Evolutionary conservation across 1,140 invertebrate genomes (phyloP), one percentile per base, ranked within the genome.

Genomic region (Acromyrmex heyeri): DNA sequence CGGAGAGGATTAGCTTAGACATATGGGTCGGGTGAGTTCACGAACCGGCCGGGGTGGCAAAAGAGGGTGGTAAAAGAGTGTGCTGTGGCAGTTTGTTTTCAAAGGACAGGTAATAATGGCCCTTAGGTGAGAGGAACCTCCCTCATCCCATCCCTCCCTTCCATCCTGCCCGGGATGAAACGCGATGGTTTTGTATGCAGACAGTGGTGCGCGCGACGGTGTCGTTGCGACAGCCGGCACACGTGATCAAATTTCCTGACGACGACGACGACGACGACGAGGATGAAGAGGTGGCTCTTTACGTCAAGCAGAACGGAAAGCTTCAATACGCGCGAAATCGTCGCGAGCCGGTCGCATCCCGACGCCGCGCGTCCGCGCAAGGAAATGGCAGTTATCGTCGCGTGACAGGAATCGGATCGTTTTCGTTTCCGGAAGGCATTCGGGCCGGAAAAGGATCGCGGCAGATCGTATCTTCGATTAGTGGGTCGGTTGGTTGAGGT

Each of bases 211-310:
- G 90, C 91, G 79, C 34, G 53, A 82, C 79, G 65, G 79, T 83
- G 69, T 73, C 69, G 89, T 91, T 91, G 89, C 91, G 89, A 93
- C 92, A 91, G 89, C 88, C 91, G 86, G 48, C 86, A 92, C 89
- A 88, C 91, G 92, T 93, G 92, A 93, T 91, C 92, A 93, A 91
- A 93, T 93, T 85, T 92, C 89, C 91, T 85, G 87, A 91, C 90
- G 91, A 88, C 87, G 86, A 85, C 48, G 48, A 50, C 30, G 30
- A 30, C 3, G 91, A 88, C 48, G 48, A 50, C 27, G 44, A 64
- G 5, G 27, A 38, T 44, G 44, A 53, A 14, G 12, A 34, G 10
- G 62, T 24, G 21, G 53, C 38, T 69, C 73, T 82, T 73, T 62
- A 75, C 38, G 69, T 75, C 79, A 62, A 44, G 8, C 38, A 73